Evolutionary conservation across 1,140 invertebrate species (phyloP).

Genomic region (Brevipalpus yothersi): DNA sequence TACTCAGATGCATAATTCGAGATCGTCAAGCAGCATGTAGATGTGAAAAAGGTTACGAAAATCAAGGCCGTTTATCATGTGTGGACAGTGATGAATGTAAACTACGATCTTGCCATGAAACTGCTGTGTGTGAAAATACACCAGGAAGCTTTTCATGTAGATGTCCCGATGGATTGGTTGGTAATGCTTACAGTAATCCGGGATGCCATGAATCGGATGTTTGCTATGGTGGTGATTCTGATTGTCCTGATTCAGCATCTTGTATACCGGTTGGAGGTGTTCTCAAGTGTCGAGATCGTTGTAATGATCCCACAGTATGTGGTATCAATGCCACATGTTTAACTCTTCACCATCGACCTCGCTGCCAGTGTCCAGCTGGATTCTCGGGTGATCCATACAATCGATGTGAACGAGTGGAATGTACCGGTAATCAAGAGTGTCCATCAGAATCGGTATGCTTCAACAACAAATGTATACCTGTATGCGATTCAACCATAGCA

Average conservation of each 20-base stretch:
- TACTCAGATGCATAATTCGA: slow-evolving; percentile 14
- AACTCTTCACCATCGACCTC: slow-evolving; percentile 36
- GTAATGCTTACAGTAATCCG: slow-evolving; percentile 14
- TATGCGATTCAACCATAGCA: slow-evolving; percentile 6
- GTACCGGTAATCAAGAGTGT: slow-evolving; percentile 45
- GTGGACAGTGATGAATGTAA: slow-evolving; percentile 15
- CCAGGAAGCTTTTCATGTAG: slow-evolving; percentile 42
- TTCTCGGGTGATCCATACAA: slow-evolving; percentile 38
- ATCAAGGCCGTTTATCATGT: slow-evolving; percentile 13
- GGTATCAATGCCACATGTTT: slow-evolving; percentile 43
- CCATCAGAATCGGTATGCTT: slow-evolving; percentile 14
- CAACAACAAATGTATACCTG: slow-evolving; percentile 7
- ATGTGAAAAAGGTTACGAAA: slow-evolving; percentile 15
- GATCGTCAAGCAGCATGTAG: slow-evolving; percentile 14
- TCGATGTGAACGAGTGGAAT: slow-evolving; percentile 46
- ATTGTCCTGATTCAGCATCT: slow-evolving; percentile 40
- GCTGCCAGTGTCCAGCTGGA: slow-evolving; percentile 36
- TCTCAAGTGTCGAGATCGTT: slow-evolving; percentile 37
- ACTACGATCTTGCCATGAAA: slow-evolving; percentile 8
- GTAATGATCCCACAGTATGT: slow-evolving; percentile 42
- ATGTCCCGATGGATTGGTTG: slow-evolving; percentile 35
- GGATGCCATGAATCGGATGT: slow-evolving; percentile 16
- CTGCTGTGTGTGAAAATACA: slow-evolving; percentile 48
- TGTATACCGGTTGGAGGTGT: slow-evolving; percentile 24
- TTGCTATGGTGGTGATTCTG: slow-evolving; percentile 37